Base-by-base conservation (phyloP, 2,113 vertebrate genomes). In the Gobius niger region DNA sequence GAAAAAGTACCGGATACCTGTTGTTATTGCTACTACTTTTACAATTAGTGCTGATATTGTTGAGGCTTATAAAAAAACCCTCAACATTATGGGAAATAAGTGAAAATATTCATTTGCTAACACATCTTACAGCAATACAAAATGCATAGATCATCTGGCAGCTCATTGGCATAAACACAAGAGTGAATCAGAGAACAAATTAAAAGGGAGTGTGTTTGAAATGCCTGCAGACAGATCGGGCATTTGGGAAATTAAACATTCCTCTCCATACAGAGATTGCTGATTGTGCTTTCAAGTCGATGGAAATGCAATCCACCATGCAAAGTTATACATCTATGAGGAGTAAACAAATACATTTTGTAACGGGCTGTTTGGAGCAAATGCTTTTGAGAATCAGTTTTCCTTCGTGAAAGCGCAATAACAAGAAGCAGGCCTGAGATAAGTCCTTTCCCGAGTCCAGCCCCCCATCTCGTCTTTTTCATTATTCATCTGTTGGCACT, bases 401-500 rank as follows among this genome's bases (percentile, higher is more conserved):
- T 72, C 57, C 53, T 54, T 84, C 24, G 63, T 77, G 63, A 63
- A 41, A 76, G 74, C 47, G 44, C 54, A 76, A 82, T 56, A 24
- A 62, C 57, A 71, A 67, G 72, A 19, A 75, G 56, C 2, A 57
- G 70, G 18, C 11, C 14, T 49, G 5, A 9, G 11, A 65, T 52
- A 12, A 50, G 47, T 67, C 72, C 53, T 44, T 59, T 61, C 14
- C 40, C 14, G 12, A 76, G 13, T 42, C 44, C 14, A 15, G 9
- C 59, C 67, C 49, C n/a, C 68, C 68, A 50, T 60, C 50, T 40
- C 50, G 47, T 54, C 64, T 66, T 19, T 61, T 79, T 61, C 51
- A 77, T 82, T 70, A 79, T 88, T 76, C 18, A 85, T 83, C 52
- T 76, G 59, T 60, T 66, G 73, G 53, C 44, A 76, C 68, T 70